phyloP scores from a whole-genome alignment of 2,888 invertebrate genomes.

The Apamea epomidion region DNA sequence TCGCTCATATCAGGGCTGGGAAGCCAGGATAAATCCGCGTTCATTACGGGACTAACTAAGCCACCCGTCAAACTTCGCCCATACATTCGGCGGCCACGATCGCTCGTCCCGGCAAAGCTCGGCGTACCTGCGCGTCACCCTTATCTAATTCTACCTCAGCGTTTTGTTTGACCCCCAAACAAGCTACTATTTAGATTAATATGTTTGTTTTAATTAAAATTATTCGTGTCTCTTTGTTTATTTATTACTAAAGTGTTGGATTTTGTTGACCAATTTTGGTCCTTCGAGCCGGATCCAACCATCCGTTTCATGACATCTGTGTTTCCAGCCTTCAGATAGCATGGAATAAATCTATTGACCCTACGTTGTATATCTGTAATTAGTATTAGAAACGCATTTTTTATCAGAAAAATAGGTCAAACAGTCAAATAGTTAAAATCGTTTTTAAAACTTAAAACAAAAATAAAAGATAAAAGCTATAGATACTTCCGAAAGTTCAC shows the following conservation, averaged over 20 bases:
- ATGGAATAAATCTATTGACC: not conserved
- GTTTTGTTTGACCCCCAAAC: slow-evolving; percentile 57
- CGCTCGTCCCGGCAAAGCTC: slow-evolving; percentile 32
- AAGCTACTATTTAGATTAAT: slow-evolving; percentile 52
- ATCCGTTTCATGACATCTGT: not conserved
- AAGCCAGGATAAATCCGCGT: slow-evolving; percentile 64
- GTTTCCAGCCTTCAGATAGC: not conserved
- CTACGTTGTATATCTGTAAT: not conserved
- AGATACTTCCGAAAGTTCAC: slow-evolving; percentile 16
- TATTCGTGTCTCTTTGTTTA: slow-evolving; percentile 34
- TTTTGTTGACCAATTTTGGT: not conserved
- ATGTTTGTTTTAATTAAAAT: slow-evolving; percentile 51
- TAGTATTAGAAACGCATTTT: not conserved
- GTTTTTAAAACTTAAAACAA: not conserved
- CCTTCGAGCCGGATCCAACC: slow-evolving; percentile 10
- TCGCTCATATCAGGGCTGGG: slow-evolving; percentile 43
- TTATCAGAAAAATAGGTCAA: not conserved
- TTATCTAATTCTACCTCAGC: slow-evolving; percentile 68
- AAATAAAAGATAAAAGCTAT: no score
- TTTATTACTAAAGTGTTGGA: slow-evolving; percentile 23
- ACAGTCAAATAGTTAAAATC: not conserved
- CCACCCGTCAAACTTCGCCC: slow-evolving; percentile 72
- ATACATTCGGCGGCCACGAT: slow-evolving; percentile 66
- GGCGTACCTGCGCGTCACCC: slow-evolving; percentile 46
- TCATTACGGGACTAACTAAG: slow-evolving; percentile 67